Conservation (phyloP, 2,888 invertebrate genomes). For the Drosophila melanosoma region DNA sequence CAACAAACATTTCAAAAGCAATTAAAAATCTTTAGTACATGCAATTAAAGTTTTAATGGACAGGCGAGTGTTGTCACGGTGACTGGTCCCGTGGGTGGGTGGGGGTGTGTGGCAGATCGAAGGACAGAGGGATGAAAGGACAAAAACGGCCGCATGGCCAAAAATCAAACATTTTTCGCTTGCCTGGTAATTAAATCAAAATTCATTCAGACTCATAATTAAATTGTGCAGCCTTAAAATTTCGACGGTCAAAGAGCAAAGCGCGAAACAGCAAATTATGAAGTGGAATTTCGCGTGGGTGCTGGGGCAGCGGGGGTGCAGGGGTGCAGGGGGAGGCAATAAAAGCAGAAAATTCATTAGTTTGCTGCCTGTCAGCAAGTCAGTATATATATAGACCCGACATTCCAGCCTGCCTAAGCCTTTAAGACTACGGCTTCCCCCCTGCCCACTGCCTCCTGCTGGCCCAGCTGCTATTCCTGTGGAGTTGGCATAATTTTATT, state of each 20-base stretch:
- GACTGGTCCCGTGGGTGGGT: not conserved
- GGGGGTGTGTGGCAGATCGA: not conserved
- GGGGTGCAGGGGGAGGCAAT: not conserved
- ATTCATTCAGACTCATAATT: constrained; percentile 55
- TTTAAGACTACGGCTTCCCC: constrained; percentile 23
- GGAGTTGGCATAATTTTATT: constrained; percentile 63
- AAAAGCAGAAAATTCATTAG: constrained; percentile 24
- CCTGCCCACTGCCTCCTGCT: not conserved
- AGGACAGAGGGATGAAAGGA: not conserved
- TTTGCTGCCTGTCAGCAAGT: constrained; percentile 10
- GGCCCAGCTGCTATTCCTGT: constrained; percentile 7
- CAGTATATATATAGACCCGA: not conserved
- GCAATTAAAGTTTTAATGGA: constrained; percentile 73
- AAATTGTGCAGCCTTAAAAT: constrained; percentile 55
- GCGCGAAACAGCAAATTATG: not conserved
- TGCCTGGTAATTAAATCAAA: constrained; percentile 62
- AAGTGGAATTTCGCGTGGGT: constrained; percentile 1
- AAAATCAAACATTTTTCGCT: constrained; percentile 59
- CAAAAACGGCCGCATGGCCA: constrained; percentile 19
- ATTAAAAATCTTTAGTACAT: constrained; percentile 65
- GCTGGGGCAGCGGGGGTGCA: not conserved
- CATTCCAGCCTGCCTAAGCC: constrained; percentile 14
- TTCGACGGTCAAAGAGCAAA: constrained; percentile 15
- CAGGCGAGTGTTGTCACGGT: constrained; percentile 24
- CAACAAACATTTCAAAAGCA: constrained; percentile 56